phyloP scores from a whole-genome alignment of 2,113 vertebrate species.

The Myotis yumanensis region DNA sequence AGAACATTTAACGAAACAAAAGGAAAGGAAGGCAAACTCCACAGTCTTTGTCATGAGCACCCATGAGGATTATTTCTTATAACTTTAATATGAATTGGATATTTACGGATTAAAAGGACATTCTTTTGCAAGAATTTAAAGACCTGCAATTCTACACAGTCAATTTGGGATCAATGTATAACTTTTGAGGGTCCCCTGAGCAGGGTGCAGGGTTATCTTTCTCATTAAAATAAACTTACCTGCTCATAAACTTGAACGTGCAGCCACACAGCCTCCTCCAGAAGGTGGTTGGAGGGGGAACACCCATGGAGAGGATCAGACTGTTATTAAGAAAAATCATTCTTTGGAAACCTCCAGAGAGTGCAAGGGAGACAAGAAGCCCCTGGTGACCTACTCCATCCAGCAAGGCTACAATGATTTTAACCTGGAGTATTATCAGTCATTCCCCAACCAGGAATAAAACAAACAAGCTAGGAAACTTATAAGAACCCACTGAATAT shows the following conservation, averaged over 20 bases:
- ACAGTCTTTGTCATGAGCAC: neutral
- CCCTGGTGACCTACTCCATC: too few species aligned
- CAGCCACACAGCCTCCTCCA: accelerated
- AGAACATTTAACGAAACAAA: neutral
- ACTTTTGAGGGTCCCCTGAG: neutral
- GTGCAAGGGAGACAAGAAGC: neutral
- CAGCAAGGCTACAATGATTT: neutral
- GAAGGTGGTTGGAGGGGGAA: neutral
- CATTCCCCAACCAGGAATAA: neutral
- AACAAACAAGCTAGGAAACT: neutral
- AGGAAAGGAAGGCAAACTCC: neutral
- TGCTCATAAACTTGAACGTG: neutral
- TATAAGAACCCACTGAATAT: neutral
- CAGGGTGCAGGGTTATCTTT: neutral
- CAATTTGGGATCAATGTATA: neutral
- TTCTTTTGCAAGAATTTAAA: neutral
- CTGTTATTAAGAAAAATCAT: neutral
- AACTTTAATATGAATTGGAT: neutral
- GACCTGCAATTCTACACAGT: neutral
- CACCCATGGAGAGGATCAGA: neutral
- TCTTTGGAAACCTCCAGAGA: neutral
- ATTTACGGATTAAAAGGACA: neutral
- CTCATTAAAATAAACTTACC: neutral
- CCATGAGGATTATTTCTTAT: neutral
- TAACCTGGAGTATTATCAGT: neutral